Base-by-base conservation (phyloP, 1,140 invertebrate species). In the Venturia canescens region DNA sequence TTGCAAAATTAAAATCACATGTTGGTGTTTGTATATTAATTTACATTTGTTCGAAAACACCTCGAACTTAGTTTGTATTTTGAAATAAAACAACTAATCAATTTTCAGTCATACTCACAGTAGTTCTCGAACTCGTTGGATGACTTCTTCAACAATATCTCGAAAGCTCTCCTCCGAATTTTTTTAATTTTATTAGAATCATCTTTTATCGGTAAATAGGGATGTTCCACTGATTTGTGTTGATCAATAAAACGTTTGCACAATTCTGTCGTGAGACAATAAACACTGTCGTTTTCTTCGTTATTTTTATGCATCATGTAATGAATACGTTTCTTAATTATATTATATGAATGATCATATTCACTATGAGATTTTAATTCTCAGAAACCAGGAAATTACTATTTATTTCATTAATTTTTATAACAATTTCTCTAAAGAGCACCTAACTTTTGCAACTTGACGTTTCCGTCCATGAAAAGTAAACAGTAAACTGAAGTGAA, bases 71-170 rank as follows among this genome's bases (percentile, higher is more conserved):
- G 3, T 44, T 44, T 44, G 7, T 44, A 44, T 44, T 44, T 44
- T 44, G 38, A 44, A 44, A 9, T 44, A 44, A 44, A 57, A n/a
- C 16, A 57, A 3, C 15, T 6, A n/a, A 4, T n/a, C 4, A 21
- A 57, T 57, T 57, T 57, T 21, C 4, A 1, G 21, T n/a, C 21
- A 48, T 63, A 26, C 34, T 48, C 38, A 83, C 82, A 57, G 38
- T 57, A 60, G 72, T 80, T 3, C n/a, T 79, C 18, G 21, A 31
- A 44, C 9, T 38, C 13, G 57, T 60, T 31, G 26, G 72, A 11
- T 48, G 69, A 82, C 80, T 89, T 92, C 16, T 90, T 91, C 7
- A 92, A 78, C 18, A 92, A 80, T 83, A 92, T 90, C 79, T 89
- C 90, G 44, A 88, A 92, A 11, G 88, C 84, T 57, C 75, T 88